These are phyloP conservation scores for Turritopsis dohrnii DNA, from an alignment of 30 jellyfish, hydroid and myxozoan genomes.

Conservation along the genomic window DNA sequence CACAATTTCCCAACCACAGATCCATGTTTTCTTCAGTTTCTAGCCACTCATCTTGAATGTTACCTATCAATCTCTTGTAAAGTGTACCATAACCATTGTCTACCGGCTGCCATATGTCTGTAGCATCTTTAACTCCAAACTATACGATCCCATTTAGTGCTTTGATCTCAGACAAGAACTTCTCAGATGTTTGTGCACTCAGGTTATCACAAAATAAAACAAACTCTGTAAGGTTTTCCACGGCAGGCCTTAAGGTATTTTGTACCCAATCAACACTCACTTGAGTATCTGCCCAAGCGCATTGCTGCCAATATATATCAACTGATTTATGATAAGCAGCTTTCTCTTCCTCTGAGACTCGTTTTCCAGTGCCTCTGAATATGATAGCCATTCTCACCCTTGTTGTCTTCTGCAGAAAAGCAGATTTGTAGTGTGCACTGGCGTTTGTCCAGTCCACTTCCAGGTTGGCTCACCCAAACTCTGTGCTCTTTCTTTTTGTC, in stretches of 20 bases:
- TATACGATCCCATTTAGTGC: constrained; percentile 31
- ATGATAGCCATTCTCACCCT: constrained; percentile 37
- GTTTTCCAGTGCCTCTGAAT: constrained; percentile 47
- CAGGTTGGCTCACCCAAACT: constrained; percentile 53
- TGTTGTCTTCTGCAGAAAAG: not conserved
- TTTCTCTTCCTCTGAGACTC: constrained; percentile 27
- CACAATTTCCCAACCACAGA: constrained; percentile 36
- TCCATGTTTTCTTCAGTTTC: constrained; percentile 43
- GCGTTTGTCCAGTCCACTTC: constrained; percentile 50
- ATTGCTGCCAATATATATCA: constrained; percentile 38
- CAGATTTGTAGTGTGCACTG: constrained; percentile 15
- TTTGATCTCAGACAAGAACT: constrained; percentile 21
- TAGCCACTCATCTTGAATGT: constrained; percentile 31
- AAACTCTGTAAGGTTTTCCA: constrained; percentile 15
- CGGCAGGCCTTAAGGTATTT: constrained; percentile 24
- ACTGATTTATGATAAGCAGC: constrained; percentile 27
- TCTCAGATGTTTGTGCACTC: constrained; percentile 26
- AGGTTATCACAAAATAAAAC: constrained; percentile 40
- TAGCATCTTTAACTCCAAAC: constrained; percentile 33
- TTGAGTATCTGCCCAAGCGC: constrained; percentile 48
- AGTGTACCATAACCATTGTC: constrained; percentile 24
- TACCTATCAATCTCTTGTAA: constrained; percentile 7
- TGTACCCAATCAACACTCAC: constrained; percentile 24
- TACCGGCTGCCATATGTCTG: constrained; percentile 6
- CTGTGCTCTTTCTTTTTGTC: constrained; percentile 10